A percentile compares a stretch with the other conserved stretches of the same genome.
Conservation (phyloP, 2,888 invertebrate genomes). For the Amiota mariae region DNA sequence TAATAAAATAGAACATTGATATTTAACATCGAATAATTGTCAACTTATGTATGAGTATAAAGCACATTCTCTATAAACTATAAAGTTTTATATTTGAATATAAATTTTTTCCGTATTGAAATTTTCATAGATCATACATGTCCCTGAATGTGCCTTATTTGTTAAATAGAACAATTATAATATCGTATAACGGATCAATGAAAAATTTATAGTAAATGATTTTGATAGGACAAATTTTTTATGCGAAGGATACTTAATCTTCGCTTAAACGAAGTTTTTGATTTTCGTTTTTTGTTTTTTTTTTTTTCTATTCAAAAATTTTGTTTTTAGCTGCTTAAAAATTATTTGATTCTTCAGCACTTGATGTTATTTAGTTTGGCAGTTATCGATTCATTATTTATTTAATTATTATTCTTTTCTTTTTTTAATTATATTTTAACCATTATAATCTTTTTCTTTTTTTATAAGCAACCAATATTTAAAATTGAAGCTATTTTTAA, state of each 20-base stretch:
- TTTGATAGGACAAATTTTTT: slow-evolving; percentile 3
- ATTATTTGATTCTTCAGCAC: slow-evolving; percentile 49
- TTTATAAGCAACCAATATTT: slow-evolving; percentile 1
- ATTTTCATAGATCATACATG: too few species aligned
- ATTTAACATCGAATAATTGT: too few species aligned
- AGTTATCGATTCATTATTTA: slow-evolving; percentile 14
- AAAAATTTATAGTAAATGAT: neutral
- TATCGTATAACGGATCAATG: too few species aligned
- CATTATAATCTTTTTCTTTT: slow-evolving; percentile 12
- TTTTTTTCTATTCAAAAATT: slow-evolving; percentile 34
- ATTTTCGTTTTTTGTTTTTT: slow-evolving; percentile 8
- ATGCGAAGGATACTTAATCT: slow-evolving; percentile 30
- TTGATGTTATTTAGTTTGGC: slow-evolving; percentile 42
- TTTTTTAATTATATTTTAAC: slow-evolving; percentile 14
- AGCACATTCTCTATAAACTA: too few species aligned
- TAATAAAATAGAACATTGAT: too few species aligned
- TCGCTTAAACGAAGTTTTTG: too few species aligned
- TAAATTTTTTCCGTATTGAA: too few species aligned
- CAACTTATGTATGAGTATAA: too few species aligned
- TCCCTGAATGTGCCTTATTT: too few species aligned
- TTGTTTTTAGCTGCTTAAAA: slow-evolving; percentile 29
- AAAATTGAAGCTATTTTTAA: neutral
- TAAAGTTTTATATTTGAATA: too few species aligned
- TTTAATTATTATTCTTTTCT: neutral
- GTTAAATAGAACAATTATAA: too few species aligned